These are phyloP conservation scores for Euphydryas editha DNA, from an alignment of 2,888 invertebrate genomes.

Conservation along the genomic window DNA sequence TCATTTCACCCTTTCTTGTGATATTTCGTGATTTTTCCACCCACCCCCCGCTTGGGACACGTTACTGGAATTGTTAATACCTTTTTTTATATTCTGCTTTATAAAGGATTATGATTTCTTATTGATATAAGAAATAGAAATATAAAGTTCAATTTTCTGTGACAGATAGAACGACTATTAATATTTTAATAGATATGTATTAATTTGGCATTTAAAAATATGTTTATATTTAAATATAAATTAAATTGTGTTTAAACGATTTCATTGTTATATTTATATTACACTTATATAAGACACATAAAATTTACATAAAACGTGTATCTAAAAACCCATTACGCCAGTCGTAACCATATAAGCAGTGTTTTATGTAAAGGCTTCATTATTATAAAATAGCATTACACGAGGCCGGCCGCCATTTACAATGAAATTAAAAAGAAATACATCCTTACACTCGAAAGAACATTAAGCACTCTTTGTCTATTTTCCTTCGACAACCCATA, in stretches of 20 bases:
- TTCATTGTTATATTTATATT: background rate
- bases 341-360: conserved; percentile 9
- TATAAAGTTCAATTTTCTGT: too few relatives aligned
- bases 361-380: conserved; percentile 40
- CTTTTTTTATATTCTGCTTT: too few relatives aligned
- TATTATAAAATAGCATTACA: conserved; percentile 41
- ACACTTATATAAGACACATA: background rate
- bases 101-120: too few relatives aligned
- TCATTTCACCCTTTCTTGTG: too few relatives aligned
- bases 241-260: background rate
- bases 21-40: too few relatives aligned
- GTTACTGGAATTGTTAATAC: too few relatives aligned
- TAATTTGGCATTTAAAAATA: too few relatives aligned
- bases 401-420: conserved; percentile 39
- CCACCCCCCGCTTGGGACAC: too few relatives aligned
- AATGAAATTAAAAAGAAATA: conserved; percentile 58
- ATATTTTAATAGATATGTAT: too few relatives aligned
- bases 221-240: background rate
- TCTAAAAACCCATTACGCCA: conserved; percentile 30
- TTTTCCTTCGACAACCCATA: conserved; percentile 75
- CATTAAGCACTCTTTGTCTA: conserved; percentile 69
- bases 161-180: too few relatives aligned
- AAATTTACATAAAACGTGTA: conserved; percentile 12
- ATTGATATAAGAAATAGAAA: too few relatives aligned
- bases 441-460: conserved; percentile 68